Percentiles rank a stretch among this genome's conserved stretches.
Evolutionary conservation across 2,113 vertebrate species (phyloP).

Genomic region (Onychorhynchus coronatus): DNA sequence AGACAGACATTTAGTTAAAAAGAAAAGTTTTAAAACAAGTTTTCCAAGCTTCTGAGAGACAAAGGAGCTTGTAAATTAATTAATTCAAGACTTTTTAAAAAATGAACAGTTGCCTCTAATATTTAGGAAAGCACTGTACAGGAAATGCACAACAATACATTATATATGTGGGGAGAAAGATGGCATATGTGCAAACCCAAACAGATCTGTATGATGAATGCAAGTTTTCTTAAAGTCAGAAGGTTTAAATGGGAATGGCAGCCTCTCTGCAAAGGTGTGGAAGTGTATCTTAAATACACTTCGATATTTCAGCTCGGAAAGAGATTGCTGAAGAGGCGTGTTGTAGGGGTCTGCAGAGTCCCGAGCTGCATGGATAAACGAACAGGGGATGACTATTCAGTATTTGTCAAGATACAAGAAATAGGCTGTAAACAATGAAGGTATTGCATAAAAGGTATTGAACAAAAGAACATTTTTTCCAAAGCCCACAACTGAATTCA

Average conservation of each 20-base stretch:
- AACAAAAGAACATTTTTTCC: constrained; percentile 6
- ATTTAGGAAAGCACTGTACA: not conserved
- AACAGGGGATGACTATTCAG: not conserved
- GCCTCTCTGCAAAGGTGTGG: not conserved
- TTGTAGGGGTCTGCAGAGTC: not conserved
- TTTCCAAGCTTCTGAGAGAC: constrained; percentile 7
- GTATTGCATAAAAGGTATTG: constrained; percentile 26
- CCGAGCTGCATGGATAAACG: not conserved
- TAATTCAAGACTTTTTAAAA: not conserved
- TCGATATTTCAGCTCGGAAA: not conserved
- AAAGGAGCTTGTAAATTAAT: not conserved
- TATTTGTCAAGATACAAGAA: constrained; percentile 15
- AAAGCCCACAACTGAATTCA: not conserved
- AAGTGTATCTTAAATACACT: not conserved
- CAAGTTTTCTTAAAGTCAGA: not conserved
- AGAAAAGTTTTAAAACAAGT: not conserved
- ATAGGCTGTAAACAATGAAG: constrained; percentile 20
- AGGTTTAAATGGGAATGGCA: not conserved
- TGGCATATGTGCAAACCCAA: rapidly evolving
- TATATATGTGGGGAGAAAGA: not conserved
- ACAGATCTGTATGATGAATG: not conserved
- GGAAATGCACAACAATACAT: not conserved
- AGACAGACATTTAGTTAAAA: constrained; percentile 10
- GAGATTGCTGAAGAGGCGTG: not conserved
- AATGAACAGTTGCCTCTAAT: not conserved